A percentile compares a stretch with the other conserved stretches of the same genome.
Evolutionary conservation across 2,113 vertebrate species (phyloP).

Genomic region (Eira barbara): DNA sequence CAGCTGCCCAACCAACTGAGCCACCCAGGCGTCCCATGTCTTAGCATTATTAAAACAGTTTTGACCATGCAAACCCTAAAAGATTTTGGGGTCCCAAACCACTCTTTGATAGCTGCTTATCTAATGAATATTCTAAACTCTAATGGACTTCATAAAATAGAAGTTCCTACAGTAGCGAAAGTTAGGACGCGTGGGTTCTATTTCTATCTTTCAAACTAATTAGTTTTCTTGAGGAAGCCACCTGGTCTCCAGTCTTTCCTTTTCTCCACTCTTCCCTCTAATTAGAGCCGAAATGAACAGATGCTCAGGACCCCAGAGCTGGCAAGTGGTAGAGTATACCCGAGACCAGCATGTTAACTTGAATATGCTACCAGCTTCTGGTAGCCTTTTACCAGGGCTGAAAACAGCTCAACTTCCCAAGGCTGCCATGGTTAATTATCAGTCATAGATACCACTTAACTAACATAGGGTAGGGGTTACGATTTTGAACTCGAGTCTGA

Average conservation of each 20-base stretch:
- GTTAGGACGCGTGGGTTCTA: neutral
- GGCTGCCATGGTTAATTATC: neutral
- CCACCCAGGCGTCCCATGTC: too few species aligned
- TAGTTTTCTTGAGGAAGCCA: neutral
- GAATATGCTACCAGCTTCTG: neutral
- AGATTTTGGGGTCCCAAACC: neutral
- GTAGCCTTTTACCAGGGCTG: neutral
- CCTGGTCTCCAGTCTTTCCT: neutral
- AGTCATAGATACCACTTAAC: neutral
- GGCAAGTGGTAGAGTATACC: neutral
- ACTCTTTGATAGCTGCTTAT: neutral
- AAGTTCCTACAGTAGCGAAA: neutral
- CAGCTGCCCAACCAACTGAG: too few species aligned
- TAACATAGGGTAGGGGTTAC: neutral
- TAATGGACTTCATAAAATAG: neutral
- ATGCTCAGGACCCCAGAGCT: neutral
- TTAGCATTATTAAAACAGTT: neutral
- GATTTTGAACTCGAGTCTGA: neutral
- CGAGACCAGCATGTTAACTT: neutral
- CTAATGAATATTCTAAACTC: neutral
- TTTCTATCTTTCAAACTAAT: neutral
- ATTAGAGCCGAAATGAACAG: neutral
- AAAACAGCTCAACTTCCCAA: neutral
- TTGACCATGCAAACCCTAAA: neutral
- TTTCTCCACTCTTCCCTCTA: neutral